Evolutionary conservation across 2,797 vertebrate genomes (phyloP), one percentile per base, ranked within the genome.

Genomic region (Semaprochilodus insignis): DNA sequence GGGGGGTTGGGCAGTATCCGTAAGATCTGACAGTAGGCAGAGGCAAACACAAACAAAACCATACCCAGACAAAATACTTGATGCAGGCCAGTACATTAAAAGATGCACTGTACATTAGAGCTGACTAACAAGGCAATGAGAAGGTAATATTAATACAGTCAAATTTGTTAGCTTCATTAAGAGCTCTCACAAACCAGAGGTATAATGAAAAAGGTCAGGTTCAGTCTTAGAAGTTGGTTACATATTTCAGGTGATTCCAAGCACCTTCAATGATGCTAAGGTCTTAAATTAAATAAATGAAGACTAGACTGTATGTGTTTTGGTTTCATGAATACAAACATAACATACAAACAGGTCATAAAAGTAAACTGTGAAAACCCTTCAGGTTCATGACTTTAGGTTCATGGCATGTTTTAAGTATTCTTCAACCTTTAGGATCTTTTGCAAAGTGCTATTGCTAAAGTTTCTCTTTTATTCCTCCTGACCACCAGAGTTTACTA

Each of bases 41-140:
- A 52, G 72, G 48, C 84, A 80, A 62, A 82, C 40, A 36, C 23
- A 83, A 77, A 87, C 59, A 60, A 72, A 74, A 65, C 7, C 27
- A 59, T 23, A 7, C 1, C 23, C 48, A 67, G 65, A 23, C 51
- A 71, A 80, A 65, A 34, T 34, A 57, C 0, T 44, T 14, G 55
- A 44, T 11, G 34, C 62, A 60, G 27, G n/a, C 54, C 59, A 15
- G 44, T n/a, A 66, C 15, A 15, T 3, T 54, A 36, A 52, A 67
- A 66, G 23, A 54, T 23, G 74, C 10, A 27, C 44, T 60, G 34
- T 0, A 44, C 13, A 54, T 75, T 10, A 10, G 44, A 48, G n/a
- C 10, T 48, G 8, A 48, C 44, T 13, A 10, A 48, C 44, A 48
- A 6, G 2, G 23, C 60, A 63, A 51, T 62, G 25, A 71, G 25